These are phyloP conservation scores for Podotricha telesiphe DNA, from an alignment of 2,888 invertebrate species.

Conservation along the genomic window DNA sequence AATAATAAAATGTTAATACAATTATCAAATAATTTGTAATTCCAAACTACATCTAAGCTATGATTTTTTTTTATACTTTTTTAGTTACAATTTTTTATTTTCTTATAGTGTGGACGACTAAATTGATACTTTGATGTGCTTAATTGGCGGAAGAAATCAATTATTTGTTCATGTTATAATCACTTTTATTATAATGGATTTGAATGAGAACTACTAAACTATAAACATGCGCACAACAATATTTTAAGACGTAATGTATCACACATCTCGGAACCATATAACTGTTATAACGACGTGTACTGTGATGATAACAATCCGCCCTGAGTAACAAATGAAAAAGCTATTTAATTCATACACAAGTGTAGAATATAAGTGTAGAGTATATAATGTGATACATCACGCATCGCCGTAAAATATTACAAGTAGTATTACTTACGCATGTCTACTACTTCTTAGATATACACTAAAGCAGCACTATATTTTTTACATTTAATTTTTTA, in stretches of 20 bases:
- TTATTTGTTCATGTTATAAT: conserved; percentile 56
- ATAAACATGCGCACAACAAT: conserved; percentile 14
- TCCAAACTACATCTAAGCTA: conserved; percentile 72
- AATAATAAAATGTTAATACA: conserved; percentile 65
- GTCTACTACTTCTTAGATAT: conserved; percentile 44
- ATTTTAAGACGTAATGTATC: background rate
- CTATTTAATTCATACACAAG: background rate
- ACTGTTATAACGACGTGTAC: background rate
- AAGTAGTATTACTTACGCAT: background rate
- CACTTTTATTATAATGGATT: conserved; percentile 67
- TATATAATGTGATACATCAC: conserved; percentile 4
- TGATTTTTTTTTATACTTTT: conserved; percentile 59
- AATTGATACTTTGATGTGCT: conserved; percentile 31
- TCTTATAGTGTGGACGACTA: conserved; percentile 42
- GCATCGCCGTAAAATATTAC: background rate
- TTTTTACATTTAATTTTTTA: conserved; percentile 59
- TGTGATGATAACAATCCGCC: background rate
- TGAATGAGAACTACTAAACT: conserved; percentile 51
- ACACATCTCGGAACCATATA: background rate
- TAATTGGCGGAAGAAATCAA: conserved; percentile 13
- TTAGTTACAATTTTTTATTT: conserved; percentile 55
- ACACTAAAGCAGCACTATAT: conserved; percentile 65
- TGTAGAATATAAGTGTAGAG: too few species aligned
- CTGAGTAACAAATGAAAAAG: background rate
- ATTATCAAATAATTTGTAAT: conserved; percentile 64